A percentile compares a stretch with the other conserved stretches of the same genome.
Evolutionary conservation across 2,113 vertebrate genomes (phyloP).

Genomic region (Halcyon senegalensis): DNA sequence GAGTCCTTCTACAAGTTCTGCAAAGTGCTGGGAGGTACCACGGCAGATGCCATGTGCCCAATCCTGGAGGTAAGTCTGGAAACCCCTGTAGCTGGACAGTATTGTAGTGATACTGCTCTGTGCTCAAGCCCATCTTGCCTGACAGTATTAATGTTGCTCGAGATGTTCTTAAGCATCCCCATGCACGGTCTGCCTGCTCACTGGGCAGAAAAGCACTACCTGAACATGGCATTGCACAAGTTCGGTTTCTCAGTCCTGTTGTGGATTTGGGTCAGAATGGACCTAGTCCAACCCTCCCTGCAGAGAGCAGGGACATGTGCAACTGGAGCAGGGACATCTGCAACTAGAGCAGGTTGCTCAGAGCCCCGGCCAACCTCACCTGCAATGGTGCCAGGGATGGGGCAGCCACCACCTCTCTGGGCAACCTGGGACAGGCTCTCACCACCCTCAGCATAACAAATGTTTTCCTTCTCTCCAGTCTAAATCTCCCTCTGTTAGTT

Average conservation of each 20-base stretch:
- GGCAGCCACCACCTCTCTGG: neutral
- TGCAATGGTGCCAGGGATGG: neutral
- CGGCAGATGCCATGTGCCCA: conserved; percentile 95
- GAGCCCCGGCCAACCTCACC: neutral
- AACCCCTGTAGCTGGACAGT: neutral
- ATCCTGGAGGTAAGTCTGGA: conserved; percentile 90
- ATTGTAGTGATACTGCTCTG: neutral
- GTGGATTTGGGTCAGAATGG: neutral
- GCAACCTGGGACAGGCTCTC: neutral
- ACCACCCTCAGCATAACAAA: neutral
- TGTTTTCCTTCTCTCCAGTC: neutral
- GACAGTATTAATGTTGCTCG: neutral
- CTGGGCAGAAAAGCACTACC: neutral
- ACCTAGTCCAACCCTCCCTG: neutral
- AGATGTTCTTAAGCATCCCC: neutral
- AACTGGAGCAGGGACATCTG: neutral
- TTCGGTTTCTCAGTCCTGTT: neutral
- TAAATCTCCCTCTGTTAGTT: neutral
- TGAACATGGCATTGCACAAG: neutral
- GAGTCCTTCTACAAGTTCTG: conserved; percentile 99
- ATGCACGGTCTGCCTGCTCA: neutral
- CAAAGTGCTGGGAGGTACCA: conserved; percentile 92
- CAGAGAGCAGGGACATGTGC: neutral
- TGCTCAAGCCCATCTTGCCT: neutral
- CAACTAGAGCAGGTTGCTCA: neutral